phyloP scores from a whole-genome alignment of 1,140 invertebrate species.

The Zaprionus capensis region DNA sequence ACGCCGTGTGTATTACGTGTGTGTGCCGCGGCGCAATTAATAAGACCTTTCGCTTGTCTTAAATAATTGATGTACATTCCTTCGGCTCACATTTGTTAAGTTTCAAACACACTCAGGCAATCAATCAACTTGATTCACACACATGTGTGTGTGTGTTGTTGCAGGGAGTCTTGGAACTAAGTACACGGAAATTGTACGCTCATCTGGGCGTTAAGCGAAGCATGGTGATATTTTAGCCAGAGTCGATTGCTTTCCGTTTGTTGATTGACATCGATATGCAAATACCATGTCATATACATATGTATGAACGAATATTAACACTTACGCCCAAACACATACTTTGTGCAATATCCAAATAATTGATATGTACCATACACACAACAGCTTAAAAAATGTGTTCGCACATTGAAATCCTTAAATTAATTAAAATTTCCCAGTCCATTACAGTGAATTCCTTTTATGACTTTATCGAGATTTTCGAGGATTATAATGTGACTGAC shows the following conservation, averaged over 20 bases:
- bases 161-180: not conserved
- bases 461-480: constrained; percentile 24
- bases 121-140: constrained; percentile 64
- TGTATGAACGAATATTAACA: too few relatives aligned
- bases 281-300: constrained; percentile 6
- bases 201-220: constrained; percentile 26
- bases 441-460: constrained; percentile 9
- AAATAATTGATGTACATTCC: constrained; percentile 58
- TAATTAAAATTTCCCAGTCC: constrained; percentile 24
- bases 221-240: constrained; percentile 29
- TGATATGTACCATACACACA: not conserved
- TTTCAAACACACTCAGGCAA: constrained; percentile 34
- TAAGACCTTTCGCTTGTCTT: constrained; percentile 19
- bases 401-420: constrained; percentile 1
- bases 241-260: constrained; percentile 10
- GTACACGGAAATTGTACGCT: constrained; percentile 41
- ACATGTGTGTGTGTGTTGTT: constrained; percentile 14
- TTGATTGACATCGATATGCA: constrained; percentile 25
- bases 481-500: constrained; percentile 20
- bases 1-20: constrained; percentile 28
- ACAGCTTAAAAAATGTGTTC: not conserved
- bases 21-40: constrained; percentile 48
- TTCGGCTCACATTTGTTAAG: not conserved
- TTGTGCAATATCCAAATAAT: not conserved
- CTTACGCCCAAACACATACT: not conserved